phyloP scores from a whole-genome alignment of 2,888 invertebrate genomes.

The Aethes cnicana region DNA sequence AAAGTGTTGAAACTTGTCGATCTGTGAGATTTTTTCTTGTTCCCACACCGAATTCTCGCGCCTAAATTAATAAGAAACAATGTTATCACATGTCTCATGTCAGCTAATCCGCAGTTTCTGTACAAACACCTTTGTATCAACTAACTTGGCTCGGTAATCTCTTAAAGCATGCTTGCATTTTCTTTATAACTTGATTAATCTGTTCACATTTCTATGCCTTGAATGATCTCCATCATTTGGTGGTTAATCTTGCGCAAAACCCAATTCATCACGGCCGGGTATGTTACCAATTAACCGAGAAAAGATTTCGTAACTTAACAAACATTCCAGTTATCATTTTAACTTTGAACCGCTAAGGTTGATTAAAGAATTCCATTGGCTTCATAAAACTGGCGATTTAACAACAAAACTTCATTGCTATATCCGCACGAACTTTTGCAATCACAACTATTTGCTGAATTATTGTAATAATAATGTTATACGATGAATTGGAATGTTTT shows the following conservation, averaged over 20 bases:
- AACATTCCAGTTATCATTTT: constrained; percentile 54
- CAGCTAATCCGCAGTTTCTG: constrained; percentile 37
- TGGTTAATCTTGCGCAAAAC: constrained; percentile 38
- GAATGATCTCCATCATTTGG: background rate
- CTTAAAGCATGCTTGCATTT: background rate
- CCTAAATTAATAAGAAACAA: constrained; percentile 63
- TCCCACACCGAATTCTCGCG: constrained; percentile 70
- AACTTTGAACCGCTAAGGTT: constrained; percentile 31
- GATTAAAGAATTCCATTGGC: background rate
- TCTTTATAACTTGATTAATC: too few species aligned
- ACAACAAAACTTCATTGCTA: background rate
- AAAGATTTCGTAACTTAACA: constrained; percentile 46
- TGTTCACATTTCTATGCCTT: too few species aligned
- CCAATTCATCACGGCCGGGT: constrained; percentile 45
- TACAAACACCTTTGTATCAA: background rate
- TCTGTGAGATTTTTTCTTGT: constrained; percentile 67
- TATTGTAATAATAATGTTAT: too few species aligned
- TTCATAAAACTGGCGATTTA: background rate
- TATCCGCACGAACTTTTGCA: background rate
- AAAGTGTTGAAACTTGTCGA: constrained; percentile 58
- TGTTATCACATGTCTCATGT: constrained; percentile 49
- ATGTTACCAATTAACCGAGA: constrained; percentile 47
- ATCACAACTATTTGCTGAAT: background rate
- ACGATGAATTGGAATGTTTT: too few species aligned
- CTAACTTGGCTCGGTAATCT: background rate